phyloP scores from a whole-genome alignment of 1,140 invertebrate species.

The Trinorchestia longiramus region DNA sequence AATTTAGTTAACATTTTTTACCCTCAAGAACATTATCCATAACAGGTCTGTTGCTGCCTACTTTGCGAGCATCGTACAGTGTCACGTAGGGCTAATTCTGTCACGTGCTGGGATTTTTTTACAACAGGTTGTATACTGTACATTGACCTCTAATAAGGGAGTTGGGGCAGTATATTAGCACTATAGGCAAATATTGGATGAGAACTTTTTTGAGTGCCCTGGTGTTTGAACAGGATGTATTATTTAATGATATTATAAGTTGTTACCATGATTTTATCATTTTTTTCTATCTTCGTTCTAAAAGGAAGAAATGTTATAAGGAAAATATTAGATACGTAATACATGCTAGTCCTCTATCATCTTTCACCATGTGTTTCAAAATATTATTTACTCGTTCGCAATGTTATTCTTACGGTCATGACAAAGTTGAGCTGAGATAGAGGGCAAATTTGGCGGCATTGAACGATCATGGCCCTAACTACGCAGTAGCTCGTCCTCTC shows the following conservation, averaged over 20 bases:
- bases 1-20: too few species aligned
- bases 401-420: conserved; percentile 24
- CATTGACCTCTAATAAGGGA: neutral
- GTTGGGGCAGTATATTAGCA: neutral
- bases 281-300: neutral
- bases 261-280: neutral
- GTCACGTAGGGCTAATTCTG: neutral
- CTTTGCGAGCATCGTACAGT: too few species aligned
- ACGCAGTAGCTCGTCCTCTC: conserved; percentile 24
- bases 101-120: neutral
- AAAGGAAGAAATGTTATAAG: neutral
- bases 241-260: neutral
- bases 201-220: neutral
- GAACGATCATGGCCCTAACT: conserved; percentile 27
- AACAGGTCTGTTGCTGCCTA: neutral
- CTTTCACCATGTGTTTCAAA: neutral
- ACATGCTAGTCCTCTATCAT: neutral
- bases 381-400: neutral
- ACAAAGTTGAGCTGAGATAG: neutral
- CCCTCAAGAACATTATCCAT: neutral
- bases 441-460: neutral
- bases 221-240: neutral
- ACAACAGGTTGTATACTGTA: neutral
- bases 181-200: neutral
- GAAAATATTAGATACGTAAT: neutral